Conservation (phyloP, 1,140 invertebrate species). For the Pteromalus puparum region DNA sequence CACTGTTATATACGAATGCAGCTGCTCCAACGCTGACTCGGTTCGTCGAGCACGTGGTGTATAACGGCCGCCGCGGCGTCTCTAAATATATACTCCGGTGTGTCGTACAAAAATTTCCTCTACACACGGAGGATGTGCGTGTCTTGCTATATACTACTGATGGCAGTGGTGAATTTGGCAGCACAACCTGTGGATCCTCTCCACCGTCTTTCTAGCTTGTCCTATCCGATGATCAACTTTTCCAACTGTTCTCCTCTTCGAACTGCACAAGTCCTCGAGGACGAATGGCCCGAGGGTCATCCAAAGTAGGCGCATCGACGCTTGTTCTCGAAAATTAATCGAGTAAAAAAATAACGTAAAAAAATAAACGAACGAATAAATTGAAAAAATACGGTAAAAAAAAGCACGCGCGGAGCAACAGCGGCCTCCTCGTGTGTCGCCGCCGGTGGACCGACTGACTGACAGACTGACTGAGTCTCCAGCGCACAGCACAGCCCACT, state of each 20-base stretch:
- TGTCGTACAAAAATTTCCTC: too few relatives aligned
- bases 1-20: not conserved
- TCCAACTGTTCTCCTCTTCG: not conserved
- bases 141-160: too few relatives aligned
- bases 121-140: too few relatives aligned
- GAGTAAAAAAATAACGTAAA: not conserved
- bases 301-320: not conserved
- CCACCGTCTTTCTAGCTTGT: not conserved
- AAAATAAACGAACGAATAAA: not conserved
- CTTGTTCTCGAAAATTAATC: not conserved
- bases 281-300: not conserved
- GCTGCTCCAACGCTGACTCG: not conserved
- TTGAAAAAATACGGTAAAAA: not conserved
- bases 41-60: not conserved
- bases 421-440: not conserved
- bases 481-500: not conserved
- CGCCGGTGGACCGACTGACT: conserved; percentile 32
- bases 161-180: too few relatives aligned
- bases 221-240: not conserved
- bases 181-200: too few relatives aligned
- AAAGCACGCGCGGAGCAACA: too few relatives aligned
- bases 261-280: not conserved
- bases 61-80: not conserved
- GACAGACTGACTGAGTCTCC: conserved; percentile 46
- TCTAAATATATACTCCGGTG: too few relatives aligned